These are phyloP conservation scores for Caenorhabditis sinica DNA, from an alignment of 2,888 invertebrate genomes.

Conservation along the genomic window DNA sequence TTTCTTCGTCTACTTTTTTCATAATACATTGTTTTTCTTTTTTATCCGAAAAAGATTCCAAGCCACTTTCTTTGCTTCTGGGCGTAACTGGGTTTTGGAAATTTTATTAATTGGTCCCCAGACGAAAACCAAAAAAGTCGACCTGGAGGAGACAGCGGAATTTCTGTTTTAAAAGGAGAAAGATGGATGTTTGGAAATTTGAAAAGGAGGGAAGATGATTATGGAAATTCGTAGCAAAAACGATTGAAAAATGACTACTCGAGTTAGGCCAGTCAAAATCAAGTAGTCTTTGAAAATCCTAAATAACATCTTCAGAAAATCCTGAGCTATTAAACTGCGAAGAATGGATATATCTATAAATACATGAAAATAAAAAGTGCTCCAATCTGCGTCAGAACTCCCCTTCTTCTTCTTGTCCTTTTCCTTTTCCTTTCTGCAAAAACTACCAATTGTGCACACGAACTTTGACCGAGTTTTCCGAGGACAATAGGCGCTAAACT, in stretches of 20 bases:
- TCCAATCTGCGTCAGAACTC: slow-evolving; percentile 30
- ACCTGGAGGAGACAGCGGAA: not conserved
- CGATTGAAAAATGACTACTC: no score
- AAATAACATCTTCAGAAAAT: not conserved
- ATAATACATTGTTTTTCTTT: slow-evolving; percentile 11
- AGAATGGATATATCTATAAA: slow-evolving; percentile 3
- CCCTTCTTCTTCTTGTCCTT: not conserved
- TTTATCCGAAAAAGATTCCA: not conserved
- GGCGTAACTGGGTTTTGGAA: not conserved
- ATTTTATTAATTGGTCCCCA: slow-evolving; percentile 38
- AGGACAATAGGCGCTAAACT: slow-evolving; percentile 26
- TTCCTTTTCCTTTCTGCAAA: slow-evolving; percentile 17
- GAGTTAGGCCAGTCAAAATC: not conserved
- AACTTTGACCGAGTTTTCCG: slow-evolving; percentile 10
- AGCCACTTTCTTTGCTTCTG: not conserved
- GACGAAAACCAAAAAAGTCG: slow-evolving; percentile 10
- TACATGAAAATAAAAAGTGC: slow-evolving; percentile 8
- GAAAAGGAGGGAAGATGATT: not conserved
- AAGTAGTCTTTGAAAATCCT: not conserved
- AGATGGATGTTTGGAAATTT: not conserved
- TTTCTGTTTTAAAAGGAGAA: not conserved
- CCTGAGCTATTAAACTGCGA: no score
- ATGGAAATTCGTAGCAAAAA: no score
- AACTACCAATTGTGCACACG: slow-evolving; percentile 4
- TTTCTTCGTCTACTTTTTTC: slow-evolving; percentile 8